Conservation (phyloP, 2,113 vertebrate species). For the Gasterosteus aculeatus region DNA sequence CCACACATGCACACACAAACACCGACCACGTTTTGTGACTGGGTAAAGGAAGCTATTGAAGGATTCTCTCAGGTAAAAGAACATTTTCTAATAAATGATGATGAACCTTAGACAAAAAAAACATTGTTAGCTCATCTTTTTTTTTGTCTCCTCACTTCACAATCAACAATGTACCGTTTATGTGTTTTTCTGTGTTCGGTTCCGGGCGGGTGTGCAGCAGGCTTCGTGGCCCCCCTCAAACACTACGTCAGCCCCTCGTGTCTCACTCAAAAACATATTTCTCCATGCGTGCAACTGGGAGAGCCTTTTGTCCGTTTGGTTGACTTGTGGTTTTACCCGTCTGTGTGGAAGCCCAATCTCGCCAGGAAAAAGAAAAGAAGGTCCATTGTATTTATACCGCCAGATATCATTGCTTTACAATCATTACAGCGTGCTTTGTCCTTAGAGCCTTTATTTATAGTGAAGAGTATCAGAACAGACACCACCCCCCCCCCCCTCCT, state of each 20-base stretch:
- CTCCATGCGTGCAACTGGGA: conserved; percentile 7
- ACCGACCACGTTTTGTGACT: conserved; percentile 71
- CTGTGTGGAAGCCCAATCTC: conserved; percentile 17
- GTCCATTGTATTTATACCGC: background rate
- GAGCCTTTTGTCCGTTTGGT: conserved; percentile 15
- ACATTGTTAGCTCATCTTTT: conserved; percentile 78
- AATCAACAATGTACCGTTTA: conserved; percentile 43
- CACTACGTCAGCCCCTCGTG: background rate
- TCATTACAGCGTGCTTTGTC: background rate
- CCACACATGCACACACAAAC: conserved; percentile 39
- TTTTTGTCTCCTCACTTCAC: conserved; percentile 66
- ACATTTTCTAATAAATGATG: conserved; percentile 82
- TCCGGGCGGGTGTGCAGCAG: background rate
- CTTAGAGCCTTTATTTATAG: background rate
- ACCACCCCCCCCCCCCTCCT: too few species aligned
- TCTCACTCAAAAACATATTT: conserved; percentile 31
- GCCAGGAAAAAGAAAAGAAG: conserved; percentile 22
- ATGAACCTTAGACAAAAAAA: conserved; percentile 77
- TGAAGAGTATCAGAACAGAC: background rate
- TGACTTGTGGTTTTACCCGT: background rate
- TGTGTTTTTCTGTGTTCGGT: conserved; percentile 1
- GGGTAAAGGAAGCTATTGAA: conserved; percentile 83
- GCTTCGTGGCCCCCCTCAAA: background rate
- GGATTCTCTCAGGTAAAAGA: conserved; percentile 85
- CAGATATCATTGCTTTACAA: background rate